phyloP scores from a whole-genome alignment of 2,797 vertebrate genomes.

The Alfaro cultratus region DNA sequence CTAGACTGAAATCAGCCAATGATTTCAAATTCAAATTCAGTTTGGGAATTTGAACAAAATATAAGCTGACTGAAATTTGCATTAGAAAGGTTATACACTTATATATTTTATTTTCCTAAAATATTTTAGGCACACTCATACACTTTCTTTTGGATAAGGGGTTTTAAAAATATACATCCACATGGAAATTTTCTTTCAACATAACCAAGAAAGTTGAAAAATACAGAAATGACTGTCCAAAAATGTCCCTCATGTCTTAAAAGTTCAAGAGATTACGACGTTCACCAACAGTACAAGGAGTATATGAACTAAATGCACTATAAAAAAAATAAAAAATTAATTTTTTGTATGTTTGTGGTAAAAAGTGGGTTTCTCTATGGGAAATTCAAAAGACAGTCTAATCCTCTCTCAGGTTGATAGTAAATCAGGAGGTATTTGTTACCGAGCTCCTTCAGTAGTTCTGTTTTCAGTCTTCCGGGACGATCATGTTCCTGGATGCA shows the following conservation, averaged over 20 bases:
- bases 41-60: no score
- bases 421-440: slow-evolving; percentile 12
- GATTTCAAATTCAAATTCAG: no score
- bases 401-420: background rate
- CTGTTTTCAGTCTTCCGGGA: slow-evolving; percentile 85
- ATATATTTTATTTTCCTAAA: background rate
- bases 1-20: no score
- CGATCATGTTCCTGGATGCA: slow-evolving; percentile 86
- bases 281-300: background rate
- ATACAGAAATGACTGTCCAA: background rate
- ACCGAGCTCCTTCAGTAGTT: slow-evolving; percentile 88
- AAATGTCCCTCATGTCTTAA: background rate
- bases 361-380: background rate
- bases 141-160: background rate
- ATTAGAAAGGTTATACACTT: no score
- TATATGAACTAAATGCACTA: background rate
- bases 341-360: background rate
- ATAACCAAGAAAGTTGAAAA: background rate
- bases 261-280: background rate
- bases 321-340: background rate
- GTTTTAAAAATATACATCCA: background rate
- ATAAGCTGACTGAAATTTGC: no score
- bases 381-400: background rate
- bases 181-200: background rate
- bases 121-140: background rate